These are phyloP conservation scores for Stictonetta naevosa DNA, from an alignment of 2,113 vertebrate genomes.

Conservation along the genomic window DNA sequence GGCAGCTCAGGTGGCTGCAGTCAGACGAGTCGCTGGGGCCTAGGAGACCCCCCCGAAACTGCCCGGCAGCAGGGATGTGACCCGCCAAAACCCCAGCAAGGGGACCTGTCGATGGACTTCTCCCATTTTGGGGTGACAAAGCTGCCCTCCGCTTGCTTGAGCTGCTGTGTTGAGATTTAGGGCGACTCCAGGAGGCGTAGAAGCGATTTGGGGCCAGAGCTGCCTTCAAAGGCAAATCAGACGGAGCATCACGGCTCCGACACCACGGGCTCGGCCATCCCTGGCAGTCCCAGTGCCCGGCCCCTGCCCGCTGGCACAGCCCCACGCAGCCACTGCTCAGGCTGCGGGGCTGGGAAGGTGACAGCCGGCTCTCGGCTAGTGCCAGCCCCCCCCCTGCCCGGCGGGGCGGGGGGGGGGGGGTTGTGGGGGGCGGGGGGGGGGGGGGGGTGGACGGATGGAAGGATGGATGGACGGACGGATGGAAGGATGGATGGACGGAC, in stretches of 20 bases:
- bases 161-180: neutral
- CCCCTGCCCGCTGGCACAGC: rapidly evolving
- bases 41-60: neutral
- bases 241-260: neutral
- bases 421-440: too few relatives aligned
- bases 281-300: neutral
- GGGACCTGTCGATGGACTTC: neutral
- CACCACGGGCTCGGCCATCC: neutral
- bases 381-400: too few relatives aligned
- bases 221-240: neutral
- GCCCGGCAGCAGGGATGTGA: rapidly evolving
- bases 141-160: neutral
- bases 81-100: neutral
- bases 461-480: too few relatives aligned
- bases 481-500: too few relatives aligned
- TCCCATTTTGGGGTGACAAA: rapidly evolving
- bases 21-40: neutral
- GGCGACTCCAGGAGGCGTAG: neutral
- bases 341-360: neutral
- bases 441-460: too few relatives aligned
- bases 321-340: neutral
- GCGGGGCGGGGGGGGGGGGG: too few relatives aligned
- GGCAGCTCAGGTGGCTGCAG: neutral
- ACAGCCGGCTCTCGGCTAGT: neutral
- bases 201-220: neutral